Percentiles rank a stretch among this genome's conserved stretches.
Conservation (phyloP, 2,888 invertebrate species). For the Margaritifera margaritifera region DNA sequence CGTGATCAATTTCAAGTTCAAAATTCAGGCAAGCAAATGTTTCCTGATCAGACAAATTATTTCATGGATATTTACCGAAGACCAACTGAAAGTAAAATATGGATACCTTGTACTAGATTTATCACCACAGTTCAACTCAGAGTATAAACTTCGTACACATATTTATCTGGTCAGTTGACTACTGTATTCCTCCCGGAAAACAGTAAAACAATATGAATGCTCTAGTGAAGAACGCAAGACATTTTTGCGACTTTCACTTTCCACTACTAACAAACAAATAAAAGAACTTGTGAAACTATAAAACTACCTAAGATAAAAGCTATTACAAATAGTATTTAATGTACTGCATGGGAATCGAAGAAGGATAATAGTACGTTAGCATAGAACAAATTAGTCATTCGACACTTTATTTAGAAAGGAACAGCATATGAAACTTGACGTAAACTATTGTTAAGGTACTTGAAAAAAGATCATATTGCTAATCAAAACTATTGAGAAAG, state of each 20-base stretch:
- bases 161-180: slow-evolving; percentile 18
- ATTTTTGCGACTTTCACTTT: slow-evolving; percentile 18
- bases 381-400: slow-evolving; percentile 12
- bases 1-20: slow-evolving; percentile 31
- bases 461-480: slow-evolving; percentile 15
- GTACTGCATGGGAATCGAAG: slow-evolving; percentile 14
- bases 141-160: slow-evolving; percentile 19
- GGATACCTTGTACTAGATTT: slow-evolving; percentile 28
- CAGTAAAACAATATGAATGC: slow-evolving; percentile 12
- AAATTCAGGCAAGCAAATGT: slow-evolving; percentile 17
- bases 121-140: slow-evolving; percentile 14
- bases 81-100: slow-evolving; percentile 19
- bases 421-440: slow-evolving; percentile 11
- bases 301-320: slow-evolving; percentile 17
- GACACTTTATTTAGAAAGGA: slow-evolving; percentile 15
- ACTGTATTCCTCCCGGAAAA: slow-evolving; percentile 2
- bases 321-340: slow-evolving; percentile 22
- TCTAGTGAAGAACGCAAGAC: slow-evolving; percentile 17
- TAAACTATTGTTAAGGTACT: slow-evolving; percentile 15
- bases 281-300: slow-evolving; percentile 12
- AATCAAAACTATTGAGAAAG: slow-evolving; percentile 16
- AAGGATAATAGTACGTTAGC: slow-evolving; percentile 13
- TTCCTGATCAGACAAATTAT: slow-evolving; percentile 13
- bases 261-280: slow-evolving; percentile 21
- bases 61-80: slow-evolving; percentile 30